Evolutionary conservation across 2,113 vertebrate genomes (phyloP).

Genomic region (Pygoscelis adeliae): DNA sequence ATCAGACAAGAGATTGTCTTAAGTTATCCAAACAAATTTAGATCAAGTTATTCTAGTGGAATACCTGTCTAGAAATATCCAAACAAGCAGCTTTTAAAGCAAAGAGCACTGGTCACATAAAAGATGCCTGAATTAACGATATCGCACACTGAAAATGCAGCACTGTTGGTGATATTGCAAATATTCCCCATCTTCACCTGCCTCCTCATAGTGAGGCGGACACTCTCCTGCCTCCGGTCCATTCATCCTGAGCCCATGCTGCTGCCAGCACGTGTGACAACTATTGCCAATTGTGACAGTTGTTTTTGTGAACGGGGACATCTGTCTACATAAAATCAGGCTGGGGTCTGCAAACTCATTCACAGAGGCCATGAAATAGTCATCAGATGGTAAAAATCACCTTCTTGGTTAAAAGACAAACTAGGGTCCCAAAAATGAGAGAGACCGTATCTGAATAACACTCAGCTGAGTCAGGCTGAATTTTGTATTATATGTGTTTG

Average conservation of each 20-base stretch:
- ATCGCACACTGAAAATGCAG: background rate
- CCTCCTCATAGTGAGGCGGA: background rate
- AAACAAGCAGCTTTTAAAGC: background rate
- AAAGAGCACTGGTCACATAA: background rate
- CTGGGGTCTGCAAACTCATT: conserved; percentile 17
- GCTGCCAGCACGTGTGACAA: background rate
- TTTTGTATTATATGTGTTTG: background rate
- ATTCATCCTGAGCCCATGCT: background rate
- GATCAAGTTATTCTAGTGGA: background rate
- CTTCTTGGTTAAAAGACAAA: conserved; percentile 36
- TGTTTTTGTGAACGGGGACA: conserved; percentile 57
- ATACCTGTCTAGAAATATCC: background rate
- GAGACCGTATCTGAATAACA: background rate
- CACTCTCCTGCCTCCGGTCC: background rate
- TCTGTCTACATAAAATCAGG: conserved; percentile 50
- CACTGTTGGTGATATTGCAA: background rate
- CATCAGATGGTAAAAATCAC: conserved; percentile 52
- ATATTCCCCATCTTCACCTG: background rate
- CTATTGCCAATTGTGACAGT: conserved; percentile 40
- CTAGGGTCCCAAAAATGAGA: background rate
- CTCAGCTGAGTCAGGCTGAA: background rate
- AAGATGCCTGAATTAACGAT: background rate
- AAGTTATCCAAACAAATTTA: background rate
- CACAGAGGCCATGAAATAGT: conserved; percentile 23
- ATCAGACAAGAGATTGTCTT: background rate